These are phyloP conservation scores for Oscheius sp. DNA, from an alignment of 2,888 invertebrate genomes.

Conservation along the genomic window DNA sequence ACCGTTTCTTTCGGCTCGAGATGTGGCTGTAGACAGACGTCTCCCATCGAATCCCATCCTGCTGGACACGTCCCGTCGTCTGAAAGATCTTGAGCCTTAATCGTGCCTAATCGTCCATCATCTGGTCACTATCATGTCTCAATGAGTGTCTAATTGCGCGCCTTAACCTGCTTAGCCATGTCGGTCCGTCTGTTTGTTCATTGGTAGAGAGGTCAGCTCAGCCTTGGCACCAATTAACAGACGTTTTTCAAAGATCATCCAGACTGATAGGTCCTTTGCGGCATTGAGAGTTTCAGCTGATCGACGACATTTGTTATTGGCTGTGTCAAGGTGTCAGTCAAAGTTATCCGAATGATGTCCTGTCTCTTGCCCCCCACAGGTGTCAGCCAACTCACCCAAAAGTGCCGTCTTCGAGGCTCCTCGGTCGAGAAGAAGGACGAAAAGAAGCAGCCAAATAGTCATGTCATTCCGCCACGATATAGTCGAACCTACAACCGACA, in stretches of 20 bases:
- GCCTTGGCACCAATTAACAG: no score
- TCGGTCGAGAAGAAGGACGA: conserved; percentile 2
- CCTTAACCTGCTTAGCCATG: conserved; percentile 30
- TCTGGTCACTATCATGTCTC: conserved; percentile 20
- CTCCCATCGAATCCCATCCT: conserved; percentile 19
- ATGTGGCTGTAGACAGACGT: conserved; percentile 16
- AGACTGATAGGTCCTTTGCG: neutral
- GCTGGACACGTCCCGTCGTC: conserved; percentile 21
- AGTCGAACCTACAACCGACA: conserved; percentile 15
- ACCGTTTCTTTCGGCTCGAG: conserved; percentile 4
- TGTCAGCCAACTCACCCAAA: conserved; percentile 14
- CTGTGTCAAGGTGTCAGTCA: conserved; percentile 27
- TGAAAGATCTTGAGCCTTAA: conserved; percentile 1
- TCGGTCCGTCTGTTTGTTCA: conserved; percentile 1
- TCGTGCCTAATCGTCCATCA: conserved; percentile 24
- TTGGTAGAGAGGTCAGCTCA: neutral
- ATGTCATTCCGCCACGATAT: conserved; percentile 22
- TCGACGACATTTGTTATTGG: conserved; percentile 15
- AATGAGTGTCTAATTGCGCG: conserved; percentile 34
- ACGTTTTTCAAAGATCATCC: no score
- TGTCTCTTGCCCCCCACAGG: no score
- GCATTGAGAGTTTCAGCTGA: neutral
- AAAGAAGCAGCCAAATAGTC: conserved; percentile 10
- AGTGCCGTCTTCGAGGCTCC: neutral
- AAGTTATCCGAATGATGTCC: conserved; percentile 10